phyloP scores from a whole-genome alignment of 1,140 invertebrate genomes.

The Bursaphelenchus mucronatus region DNA sequence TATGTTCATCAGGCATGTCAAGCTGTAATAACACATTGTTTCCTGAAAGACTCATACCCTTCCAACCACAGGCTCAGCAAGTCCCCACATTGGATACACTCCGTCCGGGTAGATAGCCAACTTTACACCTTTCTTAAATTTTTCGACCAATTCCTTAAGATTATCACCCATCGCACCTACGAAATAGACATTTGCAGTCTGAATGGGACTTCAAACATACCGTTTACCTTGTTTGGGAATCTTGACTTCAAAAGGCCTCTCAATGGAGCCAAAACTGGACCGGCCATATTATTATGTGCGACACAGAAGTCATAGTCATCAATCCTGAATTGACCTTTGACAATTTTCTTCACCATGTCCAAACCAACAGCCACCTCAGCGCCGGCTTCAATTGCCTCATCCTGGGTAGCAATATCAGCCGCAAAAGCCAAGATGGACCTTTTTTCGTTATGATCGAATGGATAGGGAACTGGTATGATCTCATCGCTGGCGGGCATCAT shows the following conservation, averaged over 20 bases:
- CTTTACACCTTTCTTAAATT: conserved; percentile 54
- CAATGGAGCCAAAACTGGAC: conserved; percentile 45
- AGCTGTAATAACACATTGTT: conserved; percentile 40
- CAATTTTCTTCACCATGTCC: conserved; percentile 59
- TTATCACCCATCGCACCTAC: conserved; percentile 53
- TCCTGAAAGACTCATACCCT: conserved; percentile 31
- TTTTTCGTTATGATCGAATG: conserved; percentile 57
- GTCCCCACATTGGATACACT: conserved; percentile 53
- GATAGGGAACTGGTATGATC: conserved; percentile 52
- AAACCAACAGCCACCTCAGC: conserved; percentile 57
- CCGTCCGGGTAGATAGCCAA: conserved; percentile 51
- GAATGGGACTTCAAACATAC: conserved; percentile 23
- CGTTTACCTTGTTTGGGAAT: conserved; percentile 54
- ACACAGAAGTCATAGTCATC: conserved; percentile 61
- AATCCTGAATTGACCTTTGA: conserved; percentile 57
- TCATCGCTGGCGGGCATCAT: conserved; percentile 50
- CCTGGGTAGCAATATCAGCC: conserved; percentile 37
- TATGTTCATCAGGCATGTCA: conserved; percentile 49
- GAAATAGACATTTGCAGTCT: neutral
- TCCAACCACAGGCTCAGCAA: conserved; percentile 52
- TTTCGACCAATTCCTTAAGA: conserved; percentile 45
- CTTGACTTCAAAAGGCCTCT: conserved; percentile 53
- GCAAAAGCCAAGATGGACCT: conserved; percentile 57
- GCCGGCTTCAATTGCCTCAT: conserved; percentile 48
- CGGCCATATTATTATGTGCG: conserved; percentile 53